A percentile compares a stretch with the other conserved stretches of the same genome.
phyloP scores from a whole-genome alignment of 2,797 vertebrate species.

The Borostomias antarcticus region DNA sequence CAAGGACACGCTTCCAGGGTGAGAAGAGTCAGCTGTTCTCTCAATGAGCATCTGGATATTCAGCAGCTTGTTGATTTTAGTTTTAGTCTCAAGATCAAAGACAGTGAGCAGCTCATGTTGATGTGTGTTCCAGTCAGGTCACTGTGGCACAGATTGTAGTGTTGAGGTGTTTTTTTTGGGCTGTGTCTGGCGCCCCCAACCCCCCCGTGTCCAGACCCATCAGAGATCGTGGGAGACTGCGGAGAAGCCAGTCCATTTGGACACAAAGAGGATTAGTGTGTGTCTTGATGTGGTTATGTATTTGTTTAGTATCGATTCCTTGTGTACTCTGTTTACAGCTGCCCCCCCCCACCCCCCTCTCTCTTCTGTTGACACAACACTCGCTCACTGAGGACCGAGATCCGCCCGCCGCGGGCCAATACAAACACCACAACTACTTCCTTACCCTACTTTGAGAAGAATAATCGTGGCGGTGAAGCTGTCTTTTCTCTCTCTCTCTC shows the following conservation, averaged over 20 bases:
- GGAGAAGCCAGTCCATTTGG: slow-evolving; percentile 27
- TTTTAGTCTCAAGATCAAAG: not conserved
- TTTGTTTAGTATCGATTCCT: slow-evolving; percentile 58
- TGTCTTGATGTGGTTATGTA: slow-evolving; percentile 51
- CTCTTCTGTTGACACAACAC: slow-evolving; percentile 8
- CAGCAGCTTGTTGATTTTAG: not conserved
- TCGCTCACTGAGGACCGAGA: not conserved
- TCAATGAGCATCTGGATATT: slow-evolving; percentile 21
- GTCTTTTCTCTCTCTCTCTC: no score
- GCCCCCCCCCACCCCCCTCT: not conserved
- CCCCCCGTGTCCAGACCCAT: not conserved
- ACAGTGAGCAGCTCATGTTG: not conserved
- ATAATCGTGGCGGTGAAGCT: not conserved
- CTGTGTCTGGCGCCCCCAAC: no score
- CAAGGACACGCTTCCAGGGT: no score
- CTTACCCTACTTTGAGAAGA: not conserved
- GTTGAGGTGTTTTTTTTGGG: not conserved
- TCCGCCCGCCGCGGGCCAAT: slow-evolving; percentile 6
- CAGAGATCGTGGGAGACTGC: not conserved
- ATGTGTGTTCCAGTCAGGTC: not conserved
- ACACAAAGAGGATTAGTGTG: slow-evolving; percentile 54
- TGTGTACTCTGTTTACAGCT: slow-evolving; percentile 41
- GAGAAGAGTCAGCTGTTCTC: no score
- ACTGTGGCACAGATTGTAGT: slow-evolving; percentile 15
- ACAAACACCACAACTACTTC: not conserved